Evolutionary conservation across 2,888 invertebrate species (phyloP).

Genomic region (Pseudolycoriella hygida): DNA sequence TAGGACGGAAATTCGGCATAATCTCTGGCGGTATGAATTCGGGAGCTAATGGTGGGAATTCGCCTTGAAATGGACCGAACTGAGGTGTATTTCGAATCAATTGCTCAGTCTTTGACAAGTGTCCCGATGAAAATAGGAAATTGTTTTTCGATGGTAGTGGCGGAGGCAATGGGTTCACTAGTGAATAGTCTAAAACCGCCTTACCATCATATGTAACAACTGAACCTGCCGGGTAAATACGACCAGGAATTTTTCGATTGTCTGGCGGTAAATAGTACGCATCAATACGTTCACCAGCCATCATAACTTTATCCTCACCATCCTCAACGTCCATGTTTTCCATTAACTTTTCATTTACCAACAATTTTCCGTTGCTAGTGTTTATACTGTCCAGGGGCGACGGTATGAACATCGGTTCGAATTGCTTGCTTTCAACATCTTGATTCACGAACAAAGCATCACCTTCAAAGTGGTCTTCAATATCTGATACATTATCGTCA

Average conservation of each 20-base stretch:
- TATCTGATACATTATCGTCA: slow-evolving; percentile 25
- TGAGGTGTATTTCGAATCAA: slow-evolving; percentile 48
- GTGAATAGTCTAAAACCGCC: slow-evolving; percentile 43
- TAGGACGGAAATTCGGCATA: slow-evolving; percentile 19
- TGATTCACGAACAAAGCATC: slow-evolving; percentile 29
- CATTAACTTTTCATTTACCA: slow-evolving; percentile 26
- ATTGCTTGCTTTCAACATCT: slow-evolving; percentile 39
- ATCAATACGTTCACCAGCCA: slow-evolving; percentile 53
- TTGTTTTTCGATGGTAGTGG: slow-evolving; percentile 10
- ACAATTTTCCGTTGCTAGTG: slow-evolving; percentile 17
- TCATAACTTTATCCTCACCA: slow-evolving; percentile 39
- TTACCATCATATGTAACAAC: slow-evolving; percentile 63
- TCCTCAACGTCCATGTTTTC: slow-evolving; percentile 25
- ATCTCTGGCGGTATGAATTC: slow-evolving; percentile 26
- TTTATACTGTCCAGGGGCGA: slow-evolving; percentile 43
- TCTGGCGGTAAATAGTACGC: slow-evolving; percentile 58
- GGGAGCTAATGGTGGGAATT: slow-evolving; percentile 43
- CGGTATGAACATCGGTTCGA: slow-evolving; percentile 68
- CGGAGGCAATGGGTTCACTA: slow-evolving; percentile 36
- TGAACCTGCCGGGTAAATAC: slow-evolving; percentile 31
- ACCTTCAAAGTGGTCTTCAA: slow-evolving; percentile 24
- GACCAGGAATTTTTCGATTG: neutral
- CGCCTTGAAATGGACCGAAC: slow-evolving; percentile 55
- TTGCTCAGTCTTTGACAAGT: slow-evolving; percentile 35
- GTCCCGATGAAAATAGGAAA: slow-evolving; percentile 13